Evolutionary conservation across 1,140 invertebrate species (phyloP).

Genomic region (Theocolax elegans): DNA sequence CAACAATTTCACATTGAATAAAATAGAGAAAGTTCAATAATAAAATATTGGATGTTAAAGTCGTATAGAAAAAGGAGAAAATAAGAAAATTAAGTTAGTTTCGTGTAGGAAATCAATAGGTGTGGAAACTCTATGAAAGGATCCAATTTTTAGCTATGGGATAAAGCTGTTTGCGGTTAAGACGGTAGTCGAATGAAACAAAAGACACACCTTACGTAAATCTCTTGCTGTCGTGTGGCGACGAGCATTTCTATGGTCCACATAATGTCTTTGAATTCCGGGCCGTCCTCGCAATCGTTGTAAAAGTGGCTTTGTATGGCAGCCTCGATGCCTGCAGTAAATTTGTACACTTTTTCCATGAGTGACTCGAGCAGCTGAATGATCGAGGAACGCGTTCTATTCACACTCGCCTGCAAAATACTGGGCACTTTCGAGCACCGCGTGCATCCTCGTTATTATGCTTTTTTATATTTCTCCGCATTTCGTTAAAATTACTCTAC

Average conservation of each 20-base stretch:
- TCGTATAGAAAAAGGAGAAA: too few relatives aligned
- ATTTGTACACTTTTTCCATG: slow-evolving; percentile 72
- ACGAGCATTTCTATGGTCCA: slow-evolving; percentile 69
- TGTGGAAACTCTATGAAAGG: too few relatives aligned
- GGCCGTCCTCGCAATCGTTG: slow-evolving; percentile 38
- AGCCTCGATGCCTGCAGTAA: slow-evolving; percentile 71
- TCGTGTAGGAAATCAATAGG: too few relatives aligned
- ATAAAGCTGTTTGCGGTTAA: too few relatives aligned
- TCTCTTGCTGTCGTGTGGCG: slow-evolving; percentile 73
- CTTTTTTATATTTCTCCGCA: too few relatives aligned
- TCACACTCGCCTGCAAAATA: slow-evolving; percentile 71
- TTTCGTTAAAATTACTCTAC: too few relatives aligned
- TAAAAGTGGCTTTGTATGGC: slow-evolving; percentile 51
- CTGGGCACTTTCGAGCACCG: slow-evolving; percentile 67
- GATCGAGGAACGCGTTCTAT: slow-evolving; percentile 66
- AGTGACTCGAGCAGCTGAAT: slow-evolving; percentile 68
- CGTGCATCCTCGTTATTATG: too few relatives aligned
- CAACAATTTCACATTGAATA: too few relatives aligned
- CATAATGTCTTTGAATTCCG: slow-evolving; percentile 58
- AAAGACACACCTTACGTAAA: slow-evolving; percentile 64
- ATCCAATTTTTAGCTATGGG: too few relatives aligned
- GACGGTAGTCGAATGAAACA: slow-evolving; percentile 14
- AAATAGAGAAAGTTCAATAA: too few relatives aligned
- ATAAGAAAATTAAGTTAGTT: too few relatives aligned
- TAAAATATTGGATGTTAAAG: too few relatives aligned